A percentile compares a stretch with the other conserved stretches of the same genome.
Conservation (phyloP, 2,113 vertebrate genomes). For the Leptocoma aspasia region DNA sequence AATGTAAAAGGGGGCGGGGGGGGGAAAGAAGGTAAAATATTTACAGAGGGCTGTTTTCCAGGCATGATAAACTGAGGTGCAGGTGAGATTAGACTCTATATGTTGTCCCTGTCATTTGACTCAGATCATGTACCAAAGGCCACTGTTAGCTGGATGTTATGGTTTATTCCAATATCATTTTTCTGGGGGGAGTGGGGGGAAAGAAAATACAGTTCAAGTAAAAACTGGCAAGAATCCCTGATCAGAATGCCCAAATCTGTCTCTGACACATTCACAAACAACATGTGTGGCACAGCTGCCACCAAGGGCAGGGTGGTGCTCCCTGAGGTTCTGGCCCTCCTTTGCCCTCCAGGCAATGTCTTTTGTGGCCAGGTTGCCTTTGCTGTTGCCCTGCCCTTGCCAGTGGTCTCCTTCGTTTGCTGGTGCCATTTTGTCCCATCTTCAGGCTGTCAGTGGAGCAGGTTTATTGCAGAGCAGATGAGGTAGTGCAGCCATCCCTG, state of each 20-base stretch:
- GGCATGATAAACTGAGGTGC: neutral
- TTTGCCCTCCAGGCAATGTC: neutral
- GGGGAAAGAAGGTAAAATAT: neutral
- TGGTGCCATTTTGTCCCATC: neutral
- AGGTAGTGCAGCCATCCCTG: accelerated
- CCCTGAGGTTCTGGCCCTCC: neutral
- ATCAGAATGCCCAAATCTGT: neutral
- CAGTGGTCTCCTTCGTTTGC: neutral
- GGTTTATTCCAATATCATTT: neutral
- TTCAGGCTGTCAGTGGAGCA: accelerated
- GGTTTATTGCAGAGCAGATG: neutral
- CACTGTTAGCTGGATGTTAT: neutral
- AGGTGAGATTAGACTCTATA: neutral
- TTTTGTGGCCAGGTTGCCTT: neutral
- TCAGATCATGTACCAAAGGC: neutral
- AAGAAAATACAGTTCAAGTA: neutral
- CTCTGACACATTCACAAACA: neutral
- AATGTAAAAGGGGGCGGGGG: accelerated
- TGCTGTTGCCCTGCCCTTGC: neutral
- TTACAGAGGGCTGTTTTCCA: neutral
- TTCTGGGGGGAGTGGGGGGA: accelerated
- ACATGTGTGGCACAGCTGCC: neutral
- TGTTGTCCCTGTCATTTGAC: neutral
- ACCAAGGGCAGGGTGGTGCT: neutral
- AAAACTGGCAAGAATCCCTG: neutral